Base-by-base conservation (phyloP, 2,888 invertebrate genomes). In the Pteria penguin region DNA sequence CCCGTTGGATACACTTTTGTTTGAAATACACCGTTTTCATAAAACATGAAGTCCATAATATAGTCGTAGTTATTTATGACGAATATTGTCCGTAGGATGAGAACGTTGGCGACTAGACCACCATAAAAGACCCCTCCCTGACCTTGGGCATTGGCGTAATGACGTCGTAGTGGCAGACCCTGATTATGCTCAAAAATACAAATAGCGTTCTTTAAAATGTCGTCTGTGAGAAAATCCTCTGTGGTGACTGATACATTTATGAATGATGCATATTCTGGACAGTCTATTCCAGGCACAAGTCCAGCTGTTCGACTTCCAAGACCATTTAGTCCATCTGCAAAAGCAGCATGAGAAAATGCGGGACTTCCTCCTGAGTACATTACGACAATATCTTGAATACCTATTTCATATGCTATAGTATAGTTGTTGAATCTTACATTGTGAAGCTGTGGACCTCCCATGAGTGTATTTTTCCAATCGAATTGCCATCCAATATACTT, bases 1-100 rank as follows among this genome's bases (percentile, higher is more conserved):
- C 90, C 90, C 3, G 90, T 87, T 63, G 88, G 84, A 22, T 86
- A 82, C 4, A 89, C 85, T 62, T 84, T 85, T 2, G 86, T 83
- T 65, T 89, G 87, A 2, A 90, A 76, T 14, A 79, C 88, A 5
- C 90, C 90, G 67, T 84, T 88, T 61, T 82, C 83, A 76, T 89
- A 88, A 76, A 90, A 88, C 54, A 84, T 84, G 55, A 83, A 86
- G 72, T 90, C 90, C 57, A 87, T 84, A 8, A 89, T 81, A 76
- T 90, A 90, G 70, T 90, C 90, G 73, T 90, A 90, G 72, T 89
- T 89, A 5, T 86, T 83, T 14, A 90, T 80, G 0, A 87, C 84
- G 24, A 87, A 82, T 54, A 88, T 85, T 31, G 86, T 84, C 4
- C 89, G 73, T 2, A 90, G 65, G 5, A 89, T 82, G 4, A 90